Conservation (phyloP, 1,140 invertebrate genomes). For the Listronotus bonariensis region DNA sequence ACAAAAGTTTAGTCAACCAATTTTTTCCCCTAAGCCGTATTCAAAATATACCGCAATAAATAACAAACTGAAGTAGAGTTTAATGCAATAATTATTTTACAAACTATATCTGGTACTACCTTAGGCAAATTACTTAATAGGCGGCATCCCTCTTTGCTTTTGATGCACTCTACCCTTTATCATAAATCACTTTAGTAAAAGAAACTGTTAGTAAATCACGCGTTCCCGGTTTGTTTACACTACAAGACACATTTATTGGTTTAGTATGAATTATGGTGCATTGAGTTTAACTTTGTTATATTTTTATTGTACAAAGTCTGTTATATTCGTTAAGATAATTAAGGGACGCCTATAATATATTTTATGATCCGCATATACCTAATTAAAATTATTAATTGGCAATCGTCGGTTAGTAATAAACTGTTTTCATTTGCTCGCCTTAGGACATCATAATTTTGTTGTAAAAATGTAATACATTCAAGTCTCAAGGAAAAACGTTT, state of each 20-base stretch:
- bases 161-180: conserved; percentile 17
- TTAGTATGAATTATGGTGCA: conserved; percentile 40
- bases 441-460: conserved; percentile 26
- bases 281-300: conserved; percentile 46
- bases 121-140: conserved; percentile 26
- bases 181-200: conserved; percentile 23
- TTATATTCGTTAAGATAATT: conserved; percentile 37
- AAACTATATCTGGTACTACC: background rate
- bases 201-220: conserved; percentile 40
- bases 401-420: conserved; percentile 27
- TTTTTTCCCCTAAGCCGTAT: no score
- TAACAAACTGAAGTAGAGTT: background rate
- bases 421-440: conserved; percentile 15
- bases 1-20: no score
- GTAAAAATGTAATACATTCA: conserved; percentile 6
- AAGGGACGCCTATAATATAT: conserved; percentile 28
- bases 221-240: conserved; percentile 46
- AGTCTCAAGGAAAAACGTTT: no score
- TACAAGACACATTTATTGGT: conserved; percentile 43
- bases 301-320: conserved; percentile 46
- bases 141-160: conserved; percentile 17
- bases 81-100: background rate
- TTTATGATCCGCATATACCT: conserved; percentile 34
- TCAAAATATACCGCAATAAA: no score
- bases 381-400: conserved; percentile 41